A percentile compares a stretch with the other conserved stretches of the same genome.
These are phyloP conservation scores for Amblyornis subalaris DNA, from an alignment of 2,113 vertebrate species.

Conservation along the genomic window DNA sequence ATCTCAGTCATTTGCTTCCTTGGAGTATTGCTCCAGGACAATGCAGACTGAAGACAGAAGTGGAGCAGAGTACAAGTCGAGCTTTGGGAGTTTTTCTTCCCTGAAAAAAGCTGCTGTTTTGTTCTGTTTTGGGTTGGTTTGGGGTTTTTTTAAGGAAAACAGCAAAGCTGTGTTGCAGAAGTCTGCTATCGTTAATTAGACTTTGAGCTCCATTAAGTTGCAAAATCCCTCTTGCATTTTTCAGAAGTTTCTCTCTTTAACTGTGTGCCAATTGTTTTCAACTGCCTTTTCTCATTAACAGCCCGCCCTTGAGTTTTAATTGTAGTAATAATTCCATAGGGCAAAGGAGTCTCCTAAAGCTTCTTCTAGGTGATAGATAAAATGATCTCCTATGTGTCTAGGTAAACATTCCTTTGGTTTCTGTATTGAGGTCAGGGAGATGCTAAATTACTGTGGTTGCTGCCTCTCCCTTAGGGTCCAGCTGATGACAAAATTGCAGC, in stretches of 20 bases:
- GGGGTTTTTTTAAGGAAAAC: neutral
- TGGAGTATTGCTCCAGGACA: neutral
- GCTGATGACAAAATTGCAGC: neutral
- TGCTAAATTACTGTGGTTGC: neutral
- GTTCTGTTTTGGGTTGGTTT: neutral
- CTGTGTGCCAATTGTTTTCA: neutral
- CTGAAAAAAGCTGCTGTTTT: neutral
- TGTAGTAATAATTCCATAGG: neutral
- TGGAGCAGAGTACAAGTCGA: neutral
- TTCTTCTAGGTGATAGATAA: neutral
- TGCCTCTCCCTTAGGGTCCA: neutral
- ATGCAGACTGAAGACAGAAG: neutral
- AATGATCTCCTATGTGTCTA: neutral
- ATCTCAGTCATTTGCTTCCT: neutral
- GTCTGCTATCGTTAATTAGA: neutral
- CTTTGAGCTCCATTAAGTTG: neutral
- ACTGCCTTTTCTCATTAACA: neutral
- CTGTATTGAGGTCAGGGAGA: neutral
- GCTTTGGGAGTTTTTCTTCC: neutral
- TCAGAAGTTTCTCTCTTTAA: neutral
- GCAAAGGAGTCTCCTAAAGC: neutral
- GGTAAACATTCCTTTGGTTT: neutral
- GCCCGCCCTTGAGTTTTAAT: neutral
- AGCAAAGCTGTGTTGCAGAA: neutral
- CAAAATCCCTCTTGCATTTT: neutral